Base-by-base conservation (phyloP, 2,797 vertebrate genomes). In the Rhinoraja longicauda region DNA sequence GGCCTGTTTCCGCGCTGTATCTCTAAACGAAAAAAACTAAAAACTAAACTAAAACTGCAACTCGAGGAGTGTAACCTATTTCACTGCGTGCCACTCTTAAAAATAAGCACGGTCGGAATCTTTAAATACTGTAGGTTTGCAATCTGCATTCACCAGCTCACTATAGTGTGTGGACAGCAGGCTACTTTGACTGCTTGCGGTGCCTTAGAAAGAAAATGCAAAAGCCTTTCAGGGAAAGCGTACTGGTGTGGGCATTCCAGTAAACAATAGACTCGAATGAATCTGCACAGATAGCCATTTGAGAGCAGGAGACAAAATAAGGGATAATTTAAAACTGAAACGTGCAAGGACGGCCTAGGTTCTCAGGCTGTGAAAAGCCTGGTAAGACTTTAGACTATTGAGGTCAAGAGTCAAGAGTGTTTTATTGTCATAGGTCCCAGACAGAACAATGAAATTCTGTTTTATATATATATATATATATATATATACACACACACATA, bases 81-180 rank as follows among this genome's bases (percentile, higher is more conserved):
- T 88, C 62, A 19, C n/a, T 36, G 59, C 32, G 15, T 88, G 84
- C 8, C 82, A 86, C 82, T 64, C 59, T 86, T 86, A 88, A 88
- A 64, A 67, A 88, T 88, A 88, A n/a, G 64, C 62, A 67, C 59
- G 32, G 62, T 59, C 59, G 32, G 84, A 21, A 88, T 36, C 84
- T 88, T 88, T 64, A 88, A 88, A 88, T 88, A n/a, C n/a, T n/a
- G n/a, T n/a, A 88, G 84, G 84, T 67, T 67, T 88, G 84, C 84
- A 88, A 88, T 67, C 84, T 88, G 32, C 84, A 88, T n/a, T 67
- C 84, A 67, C 32, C 59, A 36, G 7, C n/a, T 64, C 17, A 15
- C 84, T 88, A 62, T 32, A 67, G 59, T 67, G 59, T 29, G 62
- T 32, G n/a, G 84, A 88, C 5, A 29, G n/a, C 6, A 88, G 84